Base-by-base conservation (phyloP, 2,888 invertebrate species). In the Apantesis nais region DNA sequence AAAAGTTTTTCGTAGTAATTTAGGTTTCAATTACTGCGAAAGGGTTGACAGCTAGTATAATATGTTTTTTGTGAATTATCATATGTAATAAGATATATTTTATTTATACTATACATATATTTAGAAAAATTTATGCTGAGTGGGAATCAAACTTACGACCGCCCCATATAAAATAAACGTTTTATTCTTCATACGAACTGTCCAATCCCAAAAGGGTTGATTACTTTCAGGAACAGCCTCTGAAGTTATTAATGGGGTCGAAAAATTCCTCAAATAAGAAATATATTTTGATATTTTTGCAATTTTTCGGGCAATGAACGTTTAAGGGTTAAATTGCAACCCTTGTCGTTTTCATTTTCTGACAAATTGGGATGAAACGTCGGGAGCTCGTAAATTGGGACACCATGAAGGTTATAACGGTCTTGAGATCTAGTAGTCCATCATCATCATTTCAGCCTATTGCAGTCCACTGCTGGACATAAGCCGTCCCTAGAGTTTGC, bases 161-260 rank as follows among this genome's bases (percentile, higher is more conserved):
- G 1, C 14, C 3, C 48, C 3, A 22, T 1, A 9, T 22, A n/a
- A n/a, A 48, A 48, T 48, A 22, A 48, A n/a, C 11, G 9, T 52
- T 52, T 52, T n/a, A 52, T 52, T n/a, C 48, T 5, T 11, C 48
- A 52, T n/a, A 52, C 11, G 22, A 52, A n/a, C 34, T n/a, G 55
- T 52, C 1, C 25, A 55, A 66, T 66, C 37, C 37, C 34, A 66
- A 66, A 58, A 66, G 37, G 65, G 65, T 66, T 66, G 65, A 66
- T 66, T 66, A 55, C 52, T 55, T 66, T 66, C n/a, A 4, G 55
- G 7, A 34, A 66, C 37, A 66, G 16, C 65, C 52, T 37, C n/a
- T 1, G 11, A 55, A n/a, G 31, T 66, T 14, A 66, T 66, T 66
- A 66, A 52, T 55, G 12, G 65, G 65, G 65, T 66, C 19, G n/a